Base-by-base conservation (phyloP, 1,140 invertebrate genomes). In the Drosophila fuyamai region DNA sequence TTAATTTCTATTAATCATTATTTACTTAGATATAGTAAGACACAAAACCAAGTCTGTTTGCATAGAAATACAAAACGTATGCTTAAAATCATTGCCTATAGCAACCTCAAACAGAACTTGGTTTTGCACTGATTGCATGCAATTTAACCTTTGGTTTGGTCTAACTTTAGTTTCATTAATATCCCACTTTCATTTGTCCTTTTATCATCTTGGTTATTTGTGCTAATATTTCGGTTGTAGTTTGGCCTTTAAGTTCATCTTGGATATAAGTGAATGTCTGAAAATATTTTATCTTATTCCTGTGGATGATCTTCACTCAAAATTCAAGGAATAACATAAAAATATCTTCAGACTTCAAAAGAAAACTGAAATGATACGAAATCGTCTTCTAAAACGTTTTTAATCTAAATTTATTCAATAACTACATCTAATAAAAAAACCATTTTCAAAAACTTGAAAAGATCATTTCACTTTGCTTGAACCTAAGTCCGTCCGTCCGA, bases 181-280 rank as follows among this genome's bases (percentile, higher is more conserved):
- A n/a, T 32, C 67, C 78, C 29, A 14, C 46, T 55, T 61, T 90
- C 1, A 67, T 66, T 90, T 90, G 86, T 90, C 86, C 86, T 58
- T 1, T 90, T 90, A 85, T 77, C 16, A 66, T 27, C 85, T 90
- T 71, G 27, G 76, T 90, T 90, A 23, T 44, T 88, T 76, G 67
- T 83, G 76, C 76, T 86, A 59, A 79, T 47, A 66, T 59, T 79
- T 90, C 51, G 23, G 61, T 90, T 90, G 86, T 90, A 90, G 81
- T 79, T 90, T 71, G 75, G 46, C 29, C 54, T 79, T 74, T 90
- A 10, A 46, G 40, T 90, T 89, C 0, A 41, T 46, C 7, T 79
- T 67, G 23, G 44, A 1, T 27, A 18, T 81, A 86, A 89, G 81
- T n/a, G 1, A 60, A 54, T 23, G 50, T 35, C 38, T 51, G 75